Evolutionary conservation across 2,888 invertebrate species (phyloP), one percentile per base, ranked within the genome.

Genomic region (Folsomia manolachei): DNA sequence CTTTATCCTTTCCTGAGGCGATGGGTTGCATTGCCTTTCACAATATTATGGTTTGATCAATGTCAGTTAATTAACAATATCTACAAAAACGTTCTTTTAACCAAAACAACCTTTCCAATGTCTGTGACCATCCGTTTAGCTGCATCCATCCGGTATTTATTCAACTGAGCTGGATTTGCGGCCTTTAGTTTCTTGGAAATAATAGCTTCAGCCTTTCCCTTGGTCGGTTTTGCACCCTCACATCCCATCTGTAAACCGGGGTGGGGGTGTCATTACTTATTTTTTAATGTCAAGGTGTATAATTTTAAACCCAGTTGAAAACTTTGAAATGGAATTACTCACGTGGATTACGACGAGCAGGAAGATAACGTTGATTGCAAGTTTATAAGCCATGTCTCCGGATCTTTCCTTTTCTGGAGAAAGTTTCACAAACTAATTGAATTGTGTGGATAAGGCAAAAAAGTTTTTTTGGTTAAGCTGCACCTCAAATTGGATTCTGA

Each of bases 61-160:
- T n/a, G n/a, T n/a, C n/a, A n/a, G n/a, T n/a, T n/a, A n/a, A n/a
- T n/a, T n/a, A n/a, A n/a, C n/a, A n/a, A n/a, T n/a, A n/a, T n/a
- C n/a, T n/a, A n/a, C n/a, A n/a, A n/a, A n/a, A n/a, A n/a, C n/a
- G n/a, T n/a, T n/a, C n/a, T n/a, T 7, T 56, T 56, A 21, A 56
- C 19, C n/a, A n/a, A 56, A 56, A 63, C 11, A 63, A 25, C 63
- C 24, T 63, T 63, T 9, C 26, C n/a, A 9, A 25, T 2, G 24
- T 63, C 63, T 7, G 25, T 18, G 14, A 19, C 23, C 25, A 63
- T 26, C 18, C 67, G 56, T 52, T 71, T 71, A 27, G 75, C 75
- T 62, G 78, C 78, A 2, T 73, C 72, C 53, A 65, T 62, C 68
- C 73, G 74, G 52, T 75, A 75, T 21, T 71, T 63, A 63, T 63